Base-by-base conservation (phyloP, 64 coral and sea anemone genomes). In the Pocillopora verrucosa region DNA sequence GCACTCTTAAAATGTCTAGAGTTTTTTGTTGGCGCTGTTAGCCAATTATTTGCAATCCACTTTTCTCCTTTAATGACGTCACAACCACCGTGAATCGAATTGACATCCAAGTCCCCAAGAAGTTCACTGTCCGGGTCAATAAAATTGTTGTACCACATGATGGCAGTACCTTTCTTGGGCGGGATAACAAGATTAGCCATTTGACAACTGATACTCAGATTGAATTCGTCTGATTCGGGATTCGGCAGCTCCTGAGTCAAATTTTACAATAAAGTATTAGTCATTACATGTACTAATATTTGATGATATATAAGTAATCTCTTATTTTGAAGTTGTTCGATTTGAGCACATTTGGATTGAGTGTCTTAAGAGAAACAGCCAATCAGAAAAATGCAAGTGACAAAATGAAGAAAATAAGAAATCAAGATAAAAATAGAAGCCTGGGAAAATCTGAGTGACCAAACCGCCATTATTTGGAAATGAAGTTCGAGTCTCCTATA, bases 21-120 rank as follows among this genome's bases (percentile, higher is more conserved):
- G n/a, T 83, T 19, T 70, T 84, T 56, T 10, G 75, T 89, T 13
- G 94, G 94, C 0, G 88, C 83, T 16, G 88, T 95, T 20, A 95
- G 76, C 94, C 94, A 95, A 36, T 83, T 87, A 11, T 88, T 95
- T 34, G 91, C 91, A 11, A 95, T 95, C 94, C 94, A 95, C 76
- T 95, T 95, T 5, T 89, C 88, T 25, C 94, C 94, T 72, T 92
- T 80, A 34, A 84, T 72, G 51, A 91, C 89, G 37, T 91, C 80
- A 72, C 89, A 91, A 15, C 89, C 89, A 22, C 89, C 89, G 82
- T 91, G 89, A 13, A 91, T 11, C 22, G 89, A 91, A 26, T 95
- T 76, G 82, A 83, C 61, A 34, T 95, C 94, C 41, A 91, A 58
- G 2, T 82, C 75, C 20, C 94, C 94, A 65, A 92, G 89, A 11